Percentiles rank a stretch among this genome's conserved stretches.
Conservation (phyloP, 2,888 invertebrate species). For the Idaea biselata region DNA sequence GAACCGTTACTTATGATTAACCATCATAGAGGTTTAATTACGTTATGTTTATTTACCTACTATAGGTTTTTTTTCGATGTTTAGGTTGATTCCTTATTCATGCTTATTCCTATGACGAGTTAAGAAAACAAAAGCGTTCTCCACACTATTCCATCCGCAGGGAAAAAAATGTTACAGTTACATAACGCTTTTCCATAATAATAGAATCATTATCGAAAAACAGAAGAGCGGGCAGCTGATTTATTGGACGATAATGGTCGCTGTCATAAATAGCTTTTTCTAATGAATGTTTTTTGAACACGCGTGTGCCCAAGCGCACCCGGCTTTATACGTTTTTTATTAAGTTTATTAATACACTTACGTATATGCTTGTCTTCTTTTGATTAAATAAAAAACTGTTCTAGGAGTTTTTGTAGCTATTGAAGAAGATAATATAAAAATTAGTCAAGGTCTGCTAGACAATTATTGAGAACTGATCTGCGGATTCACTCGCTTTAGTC, state of each 20-base stretch:
- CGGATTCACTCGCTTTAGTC: too few species aligned
- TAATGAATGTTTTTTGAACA: conserved; percentile 69
- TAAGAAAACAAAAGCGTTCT: conserved; percentile 31
- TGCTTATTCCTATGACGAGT: background rate
- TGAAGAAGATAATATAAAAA: conserved; percentile 39
- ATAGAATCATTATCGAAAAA: conserved; percentile 81
- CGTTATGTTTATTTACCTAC: too few species aligned
- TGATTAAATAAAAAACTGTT: conserved; percentile 27
- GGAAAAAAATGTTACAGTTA: conserved; percentile 77
- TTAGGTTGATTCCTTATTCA: background rate
- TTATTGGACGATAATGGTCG: conserved; percentile 79
- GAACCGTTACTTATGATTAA: too few species aligned
- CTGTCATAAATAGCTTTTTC: conserved; percentile 80
- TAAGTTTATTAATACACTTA: conserved; percentile 56
- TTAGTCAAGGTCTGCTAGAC: conserved; percentile 16
- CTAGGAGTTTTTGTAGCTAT: conserved; percentile 50
- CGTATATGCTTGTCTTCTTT: conserved; percentile 62
- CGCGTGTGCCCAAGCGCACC: conserved; percentile 58
- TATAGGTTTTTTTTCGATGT: too few species aligned
- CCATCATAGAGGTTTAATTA: too few species aligned
- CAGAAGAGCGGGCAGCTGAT: conserved; percentile 81
- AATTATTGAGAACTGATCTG: conserved; percentile 10
- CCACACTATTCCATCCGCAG: conserved; percentile 42
- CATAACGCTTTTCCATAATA: conserved; percentile 81
- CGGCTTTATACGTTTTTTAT: conserved; percentile 47